Percentiles rank a stretch among this genome's conserved stretches.
Conservation (phyloP, 2,888 invertebrate genomes). For the Nudaria mundana region DNA sequence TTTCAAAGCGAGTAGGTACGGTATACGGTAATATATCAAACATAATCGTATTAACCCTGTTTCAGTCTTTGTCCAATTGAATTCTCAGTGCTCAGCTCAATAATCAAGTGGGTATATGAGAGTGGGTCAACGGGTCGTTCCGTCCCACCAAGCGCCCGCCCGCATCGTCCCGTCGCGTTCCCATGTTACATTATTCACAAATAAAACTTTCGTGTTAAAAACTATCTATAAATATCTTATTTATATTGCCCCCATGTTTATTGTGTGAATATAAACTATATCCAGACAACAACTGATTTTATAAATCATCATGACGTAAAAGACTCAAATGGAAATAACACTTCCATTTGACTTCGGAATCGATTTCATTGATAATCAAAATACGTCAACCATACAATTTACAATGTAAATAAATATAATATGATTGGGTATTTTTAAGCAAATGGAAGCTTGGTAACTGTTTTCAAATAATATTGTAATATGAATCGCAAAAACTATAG, state of each 20-base stretch:
- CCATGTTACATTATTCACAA: conserved; percentile 60
- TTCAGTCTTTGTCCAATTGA: conserved; percentile 69
- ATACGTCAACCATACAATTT: too few relatives aligned
- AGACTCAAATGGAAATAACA: too few relatives aligned
- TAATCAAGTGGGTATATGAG: conserved; percentile 59
- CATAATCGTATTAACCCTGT: conserved; percentile 65
- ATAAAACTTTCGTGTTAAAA: conserved; percentile 46
- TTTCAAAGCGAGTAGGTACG: too few relatives aligned
- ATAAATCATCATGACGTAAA: too few relatives aligned
- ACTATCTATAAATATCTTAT: conserved; percentile 54
- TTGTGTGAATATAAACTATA: conserved; percentile 22
- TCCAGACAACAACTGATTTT: too few relatives aligned
- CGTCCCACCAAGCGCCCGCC: conserved; percentile 40
- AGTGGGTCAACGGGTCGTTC: conserved; percentile 73
- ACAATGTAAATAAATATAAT: too few relatives aligned
- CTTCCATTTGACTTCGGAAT: too few relatives aligned
- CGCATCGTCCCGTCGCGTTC: conserved; percentile 40
- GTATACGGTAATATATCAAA: conserved; percentile 42
- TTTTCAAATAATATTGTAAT: too few relatives aligned
- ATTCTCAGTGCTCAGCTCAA: conserved; percentile 48
- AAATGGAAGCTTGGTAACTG: too few relatives aligned
- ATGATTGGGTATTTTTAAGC: too few relatives aligned
- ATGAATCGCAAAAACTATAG: too few relatives aligned
- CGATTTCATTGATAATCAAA: too few relatives aligned
- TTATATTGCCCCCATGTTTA: conserved; percentile 58